Evolutionary conservation across 2,888 invertebrate species (phyloP), one percentile per base, ranked within the genome.

Genomic region (Morpho achilles): DNA sequence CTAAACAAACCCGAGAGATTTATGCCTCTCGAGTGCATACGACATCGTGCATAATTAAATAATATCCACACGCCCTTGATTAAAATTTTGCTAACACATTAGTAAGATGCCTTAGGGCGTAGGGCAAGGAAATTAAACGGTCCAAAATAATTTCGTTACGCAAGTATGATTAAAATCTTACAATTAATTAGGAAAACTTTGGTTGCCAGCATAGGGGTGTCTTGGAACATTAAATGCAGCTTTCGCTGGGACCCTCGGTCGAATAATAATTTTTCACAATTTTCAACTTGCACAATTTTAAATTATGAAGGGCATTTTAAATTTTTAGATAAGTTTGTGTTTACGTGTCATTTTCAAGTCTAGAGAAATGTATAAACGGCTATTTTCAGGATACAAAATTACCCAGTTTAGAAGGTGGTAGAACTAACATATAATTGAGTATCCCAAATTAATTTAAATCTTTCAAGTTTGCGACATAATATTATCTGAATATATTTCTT

Each of bases 11-110:
- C 70, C 65, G 53, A 63, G 68, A 81, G 84, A 89, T 90, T 89
- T 87, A 88, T 84, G 80, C 77, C 75, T 73, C 67, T 71, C 66
- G 84, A 87, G 82, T 90, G 89, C 88, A 89, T 85, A 82, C 82
- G 90, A 88, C 88, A 87, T 87, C 75, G 77, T 88, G 88, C 87
- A 88, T 88, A 90, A 88, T 88, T 87, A 87, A 87, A 87, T 88
- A 85, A 87, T 81, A 76, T 74, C 71, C 79, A 83, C 81, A 87
- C 84, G 80, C 88, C 87, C 88, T 85, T 88, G 85, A 89, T 89
- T 90, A 90, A 87, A 90, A 88, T 87, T 86, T 86, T 78, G 85
- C 82, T 84, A 84, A 85, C 81, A 82, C 87, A 85, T 87, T 86
- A 85, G 75, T 79, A 79, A 85, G 83, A 82, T 70, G 83, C 81